Base-by-base conservation (phyloP, 2,113 vertebrate species). In the Promerops cafer region DNA sequence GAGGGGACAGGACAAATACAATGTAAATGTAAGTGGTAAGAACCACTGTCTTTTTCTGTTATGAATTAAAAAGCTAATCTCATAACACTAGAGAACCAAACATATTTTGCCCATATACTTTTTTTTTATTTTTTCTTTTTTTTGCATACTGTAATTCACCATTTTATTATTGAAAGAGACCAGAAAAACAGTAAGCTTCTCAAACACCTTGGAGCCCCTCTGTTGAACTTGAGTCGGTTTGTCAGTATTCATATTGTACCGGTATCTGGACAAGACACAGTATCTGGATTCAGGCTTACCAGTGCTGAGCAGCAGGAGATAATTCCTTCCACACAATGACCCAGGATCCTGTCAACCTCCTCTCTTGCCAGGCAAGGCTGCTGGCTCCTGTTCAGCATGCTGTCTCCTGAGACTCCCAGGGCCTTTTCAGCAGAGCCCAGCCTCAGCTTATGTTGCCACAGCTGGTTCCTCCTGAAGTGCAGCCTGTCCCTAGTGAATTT, bases 341-440 rank as follows among this genome's bases (percentile, higher is more conserved):
- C 45, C 37, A 22, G 26, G 26, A 56, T 69, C 35, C 45, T 45
- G 49, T 10, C 0, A 0, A 9, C 9, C 26, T 45, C 22, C 12
- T 33, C 23, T 2, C 1, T 9, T 56, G 30, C 6, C 50, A 65
- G 40, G 42, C 8, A 40, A 69, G 49, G 27, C 42, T 0, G 0
- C 50, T 37, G 39, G 54, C 8, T 78, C 13, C 75, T 70, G 35
- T 35, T 39, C 56, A 80, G 45, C 47, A 17, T 2, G 1, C 49
- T 74, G 65, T 24, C 57, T 56, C 16, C 44, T 60, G 39, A 53
- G 44, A 14, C 24, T 53, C 12, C 50, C 40, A 40, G 39, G 8
- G 30, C 35, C 33, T 37, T 37, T 56, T 5, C 30, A 22, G 66
- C n/a, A 81, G 31, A 35, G 31, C 40, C 6, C 7, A 92, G 47